Base-by-base conservation (phyloP, 1,140 invertebrate genomes). In the Leptestheria dahalacensis region DNA sequence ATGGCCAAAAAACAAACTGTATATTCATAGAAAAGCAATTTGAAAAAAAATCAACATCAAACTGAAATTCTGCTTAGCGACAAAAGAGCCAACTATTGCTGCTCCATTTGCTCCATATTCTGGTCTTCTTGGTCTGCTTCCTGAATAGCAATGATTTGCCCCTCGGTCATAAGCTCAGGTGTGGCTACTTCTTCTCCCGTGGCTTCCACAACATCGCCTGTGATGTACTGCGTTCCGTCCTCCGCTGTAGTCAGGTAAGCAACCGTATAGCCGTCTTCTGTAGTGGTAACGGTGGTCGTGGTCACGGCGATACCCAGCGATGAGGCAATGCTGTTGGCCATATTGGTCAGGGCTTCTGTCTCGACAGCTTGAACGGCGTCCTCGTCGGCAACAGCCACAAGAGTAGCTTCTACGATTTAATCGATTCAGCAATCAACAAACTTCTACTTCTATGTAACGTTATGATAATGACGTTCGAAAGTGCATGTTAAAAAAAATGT, bases 271-370 rank as follows among this genome's bases (percentile, higher is more conserved):
- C 58, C 48, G 3, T 52, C 55, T 48, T 52, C 56, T 21, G 62
- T 51, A 28, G 49, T 23, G 11, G 53, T 60, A 28, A 26, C 21
- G 23, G 33, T 18, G 18, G 47, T 20, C 46, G 61, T 33, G 26
- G 57, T 18, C 47, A 46, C 49, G 78, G 74, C 75, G 74, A 73
- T 63, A 82, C 79, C 76, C 3, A 81, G 68, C 25, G 77, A 80
- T 0, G 76, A 72, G 0, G 77, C 76, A 53, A 81, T 78, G 1
- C 76, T 75, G 56, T 71, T 76, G 0, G 76, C 75, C 0, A 79
- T 75, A 60, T 75, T 75, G 50, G 70, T 75, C 20, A 79, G 65
- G 3, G 75, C 72, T 67, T 80, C 77, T 0, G 75, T 75, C 67
- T 78, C 75, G 0, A 74, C 74, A 25, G 73, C 76, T 2, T 72